phyloP scores from a whole-genome alignment of 2,113 vertebrate genomes.

The Athene noctua region DNA sequence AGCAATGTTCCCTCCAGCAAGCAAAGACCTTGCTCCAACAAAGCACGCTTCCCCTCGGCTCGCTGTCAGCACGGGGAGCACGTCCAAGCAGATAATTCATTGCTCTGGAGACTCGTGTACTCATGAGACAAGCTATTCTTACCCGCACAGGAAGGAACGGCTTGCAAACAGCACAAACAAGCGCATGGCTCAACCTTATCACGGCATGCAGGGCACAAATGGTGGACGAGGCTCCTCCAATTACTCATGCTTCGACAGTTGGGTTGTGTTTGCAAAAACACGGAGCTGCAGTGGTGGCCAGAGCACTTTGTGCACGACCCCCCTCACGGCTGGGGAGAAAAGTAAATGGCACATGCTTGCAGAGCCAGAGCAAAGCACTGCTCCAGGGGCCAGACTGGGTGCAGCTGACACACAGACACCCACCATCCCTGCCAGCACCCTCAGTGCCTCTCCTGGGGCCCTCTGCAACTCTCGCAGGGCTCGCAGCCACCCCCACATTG shows the following conservation, averaged over 20 bases:
- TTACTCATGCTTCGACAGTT: neutral
- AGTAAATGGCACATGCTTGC: neutral
- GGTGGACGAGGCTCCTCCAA: neutral
- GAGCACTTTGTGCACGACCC: neutral
- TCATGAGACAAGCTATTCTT: neutral
- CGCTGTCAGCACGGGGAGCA: fast-evolving
- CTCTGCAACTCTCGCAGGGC: neutral
- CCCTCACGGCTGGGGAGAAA: neutral
- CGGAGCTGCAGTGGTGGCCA: neutral
- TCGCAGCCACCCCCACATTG: fast-evolving
- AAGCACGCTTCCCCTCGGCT: neutral
- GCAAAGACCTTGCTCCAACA: neutral
- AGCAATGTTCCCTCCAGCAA: neutral
- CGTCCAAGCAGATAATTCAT: neutral
- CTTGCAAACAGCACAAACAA: neutral
- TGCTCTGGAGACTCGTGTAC: neutral
- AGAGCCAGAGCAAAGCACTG: neutral
- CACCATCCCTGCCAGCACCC: neutral
- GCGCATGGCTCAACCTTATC: neutral
- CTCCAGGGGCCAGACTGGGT: neutral
- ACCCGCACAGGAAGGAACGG: neutral
- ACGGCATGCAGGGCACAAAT: neutral
- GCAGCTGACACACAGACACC: neutral
- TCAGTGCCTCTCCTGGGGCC: neutral
- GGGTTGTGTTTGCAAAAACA: neutral